Conservation (phyloP, 2,888 invertebrate genomes). For the Hyppa rectilinea region DNA sequence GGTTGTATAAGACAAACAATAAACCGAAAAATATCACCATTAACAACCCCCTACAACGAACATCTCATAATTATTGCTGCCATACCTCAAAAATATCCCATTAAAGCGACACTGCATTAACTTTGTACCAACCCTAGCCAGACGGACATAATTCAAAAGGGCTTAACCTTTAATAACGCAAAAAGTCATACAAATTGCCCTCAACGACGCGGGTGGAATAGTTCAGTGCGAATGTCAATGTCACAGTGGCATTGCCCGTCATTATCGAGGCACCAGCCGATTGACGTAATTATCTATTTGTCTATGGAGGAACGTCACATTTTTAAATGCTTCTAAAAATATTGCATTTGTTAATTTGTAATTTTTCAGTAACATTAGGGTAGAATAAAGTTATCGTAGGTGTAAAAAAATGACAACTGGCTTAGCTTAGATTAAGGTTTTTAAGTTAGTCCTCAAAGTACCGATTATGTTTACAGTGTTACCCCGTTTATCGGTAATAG, state of each 20-base stretch:
- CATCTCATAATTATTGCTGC: conserved; percentile 30
- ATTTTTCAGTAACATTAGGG: neutral
- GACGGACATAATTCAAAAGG: conserved; percentile 58
- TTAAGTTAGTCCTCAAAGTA: neutral
- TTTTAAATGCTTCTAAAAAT: neutral
- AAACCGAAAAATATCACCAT: conserved; percentile 17
- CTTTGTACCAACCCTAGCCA: conserved; percentile 38
- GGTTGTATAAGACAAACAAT: neutral
- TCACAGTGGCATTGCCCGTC: conserved; percentile 48
- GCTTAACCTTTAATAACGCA: conserved; percentile 59
- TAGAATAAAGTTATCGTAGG: neutral
- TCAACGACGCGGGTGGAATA: conserved; percentile 38
- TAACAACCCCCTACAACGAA: conserved; percentile 12
- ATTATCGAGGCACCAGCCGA: conserved; percentile 14
- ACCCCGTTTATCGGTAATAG: neutral
- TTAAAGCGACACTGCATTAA: conserved; percentile 44
- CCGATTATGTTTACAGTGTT: neutral
- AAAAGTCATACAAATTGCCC: conserved; percentile 64
- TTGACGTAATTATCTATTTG: conserved; percentile 31
- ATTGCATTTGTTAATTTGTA: neutral
- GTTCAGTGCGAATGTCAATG: conserved; percentile 56
- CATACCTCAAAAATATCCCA: conserved; percentile 37
- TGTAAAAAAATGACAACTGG: neutral
- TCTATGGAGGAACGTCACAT: conserved; percentile 17
- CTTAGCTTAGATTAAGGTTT: neutral